Evolutionary conservation across 1,140 invertebrate genomes (phyloP).

Genomic region (Drosophila seguyi): DNA sequence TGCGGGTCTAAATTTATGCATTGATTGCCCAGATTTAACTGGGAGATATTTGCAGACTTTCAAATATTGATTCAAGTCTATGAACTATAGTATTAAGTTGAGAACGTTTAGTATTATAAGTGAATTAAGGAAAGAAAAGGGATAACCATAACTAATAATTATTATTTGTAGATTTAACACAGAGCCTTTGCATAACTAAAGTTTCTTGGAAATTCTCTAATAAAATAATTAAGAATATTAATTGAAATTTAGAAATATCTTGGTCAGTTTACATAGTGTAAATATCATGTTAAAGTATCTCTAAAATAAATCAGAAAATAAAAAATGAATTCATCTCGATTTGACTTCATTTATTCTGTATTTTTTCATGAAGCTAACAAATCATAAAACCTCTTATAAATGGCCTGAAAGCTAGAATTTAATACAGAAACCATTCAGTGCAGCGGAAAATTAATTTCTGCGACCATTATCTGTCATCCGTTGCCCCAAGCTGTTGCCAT

Average conservation of each 20-base stretch:
- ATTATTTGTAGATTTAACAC: not conserved
- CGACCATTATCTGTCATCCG: conserved; percentile 26
- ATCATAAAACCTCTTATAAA: not conserved
- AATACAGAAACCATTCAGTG: not conserved
- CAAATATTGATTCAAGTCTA: conserved; percentile 22
- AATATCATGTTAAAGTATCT: not conserved
- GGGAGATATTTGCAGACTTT: conserved; percentile 30
- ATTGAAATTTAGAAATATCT: no score
- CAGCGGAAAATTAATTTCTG: conserved; percentile 19
- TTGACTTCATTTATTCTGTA: not conserved
- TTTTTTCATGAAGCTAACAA: not conserved
- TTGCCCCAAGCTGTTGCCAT: conserved; percentile 41
- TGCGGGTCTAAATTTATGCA: conserved; percentile 65
- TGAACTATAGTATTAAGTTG: not conserved
- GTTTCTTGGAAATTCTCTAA: not conserved
- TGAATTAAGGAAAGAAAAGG: no score
- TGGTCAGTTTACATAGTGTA: no score
- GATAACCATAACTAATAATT: not conserved
- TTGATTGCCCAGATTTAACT: conserved; percentile 63
- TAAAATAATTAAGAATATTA: no score
- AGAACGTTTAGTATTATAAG: no score
- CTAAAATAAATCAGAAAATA: not conserved
- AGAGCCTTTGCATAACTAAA: not conserved
- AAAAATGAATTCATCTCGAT: not conserved
- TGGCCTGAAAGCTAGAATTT: not conserved